Percentiles rank a stretch among this genome's conserved stretches.
phyloP scores from a whole-genome alignment of 2,113 vertebrate species.

The Tonatia bakeri region DNA sequence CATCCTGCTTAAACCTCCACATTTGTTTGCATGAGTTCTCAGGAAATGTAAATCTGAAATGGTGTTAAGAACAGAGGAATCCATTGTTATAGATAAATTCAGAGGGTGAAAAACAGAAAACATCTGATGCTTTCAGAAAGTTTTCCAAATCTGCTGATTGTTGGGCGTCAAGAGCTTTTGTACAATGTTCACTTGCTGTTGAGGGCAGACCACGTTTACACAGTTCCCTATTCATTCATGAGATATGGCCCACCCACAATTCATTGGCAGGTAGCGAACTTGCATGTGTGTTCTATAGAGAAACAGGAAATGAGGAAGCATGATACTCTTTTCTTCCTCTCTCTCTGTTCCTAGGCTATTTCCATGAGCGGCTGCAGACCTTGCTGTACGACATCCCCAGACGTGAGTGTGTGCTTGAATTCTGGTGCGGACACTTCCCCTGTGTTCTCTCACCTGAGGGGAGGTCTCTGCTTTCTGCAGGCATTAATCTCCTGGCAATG shows the following conservation, averaged over 20 bases:
- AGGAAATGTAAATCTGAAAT: constrained; percentile 27
- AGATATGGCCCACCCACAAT: background rate
- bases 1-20: constrained; percentile 15
- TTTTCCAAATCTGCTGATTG: constrained; percentile 29
- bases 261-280: background rate
- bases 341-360: background rate
- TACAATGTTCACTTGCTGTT: background rate
- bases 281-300: background rate
- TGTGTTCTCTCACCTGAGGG: background rate
- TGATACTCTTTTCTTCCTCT: background rate
- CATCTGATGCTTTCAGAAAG: constrained; percentile 12
- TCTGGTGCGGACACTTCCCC: background rate
- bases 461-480: background rate
- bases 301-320: background rate
- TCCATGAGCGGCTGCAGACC: background rate
- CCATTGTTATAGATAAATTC: constrained; percentile 22
- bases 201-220: background rate
- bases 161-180: constrained; percentile 15
- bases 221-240: background rate
- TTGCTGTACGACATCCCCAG: background rate
- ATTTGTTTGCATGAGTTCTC: background rate
- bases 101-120: constrained; percentile 10
- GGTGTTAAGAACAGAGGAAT: constrained; percentile 13
- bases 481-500: background rate
- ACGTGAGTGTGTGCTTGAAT: background rate